Base-by-base conservation (phyloP, 2,888 invertebrate species). In the Ophion ventricosus region DNA sequence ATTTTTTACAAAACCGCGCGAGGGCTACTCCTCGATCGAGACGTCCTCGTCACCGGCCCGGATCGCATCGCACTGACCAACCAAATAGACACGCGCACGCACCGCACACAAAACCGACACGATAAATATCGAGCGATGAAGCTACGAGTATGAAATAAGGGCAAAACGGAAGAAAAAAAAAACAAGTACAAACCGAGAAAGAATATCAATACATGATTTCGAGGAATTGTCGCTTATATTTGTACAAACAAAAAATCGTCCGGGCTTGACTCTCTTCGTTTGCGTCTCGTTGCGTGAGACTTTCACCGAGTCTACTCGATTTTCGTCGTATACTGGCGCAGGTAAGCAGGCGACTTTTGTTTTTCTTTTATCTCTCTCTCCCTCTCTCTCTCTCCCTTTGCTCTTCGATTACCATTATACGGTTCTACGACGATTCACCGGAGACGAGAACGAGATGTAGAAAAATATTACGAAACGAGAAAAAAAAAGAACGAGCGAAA, bases 271-370 rank as follows among this genome's bases (percentile, higher is more conserved):
- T 85, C 83, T 78, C 74, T 59, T 72, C 78, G 14, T 49, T 82
- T 74, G 74, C 81, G n/a, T n/a, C 59, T 80, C 73, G 75, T 79
- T 66, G 66, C 64, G 64, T 72, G 67, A 67, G 25, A 73, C 79
- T 80, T 81, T 75, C 79, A 64, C 73, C 75, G 74, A 64, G 75
- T 74, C 83, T 85, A 57, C 75, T 81, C 66, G 66, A 72, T 64
- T 72, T 26, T 57, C 43, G 49, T 74, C 77, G 77, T 76, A 54
- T 76, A 49, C 57, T 61, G 78, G 70, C 81, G 64, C 84, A 84
- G 84, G 84, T 84, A 73, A 77, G 80, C 43, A 66, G 25, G 29
- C 54, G 64, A 25, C 29, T 35, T 56, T 56, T 75, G 49, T 66
- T 25, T 26, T 7, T 5, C 25, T 23, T 29, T 8, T 40, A 57